Percentiles rank a stretch among this genome's conserved stretches.
Conservation (phyloP, 2,113 vertebrate genomes). For the Corapipo altera region DNA sequence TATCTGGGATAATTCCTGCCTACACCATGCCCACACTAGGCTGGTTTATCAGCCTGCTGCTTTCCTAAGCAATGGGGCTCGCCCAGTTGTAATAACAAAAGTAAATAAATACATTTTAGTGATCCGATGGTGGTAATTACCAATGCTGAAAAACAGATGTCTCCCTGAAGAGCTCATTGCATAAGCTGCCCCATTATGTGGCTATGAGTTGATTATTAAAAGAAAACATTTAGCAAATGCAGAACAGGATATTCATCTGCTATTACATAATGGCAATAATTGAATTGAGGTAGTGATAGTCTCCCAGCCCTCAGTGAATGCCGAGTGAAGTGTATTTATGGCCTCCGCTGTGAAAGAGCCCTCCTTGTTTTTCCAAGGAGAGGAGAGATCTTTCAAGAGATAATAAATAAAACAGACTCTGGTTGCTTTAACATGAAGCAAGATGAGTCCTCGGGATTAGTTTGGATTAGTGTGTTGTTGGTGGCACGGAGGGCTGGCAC, state of each 20-base stretch:
- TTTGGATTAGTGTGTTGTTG: constrained; percentile 63
- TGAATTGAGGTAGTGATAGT: not conserved
- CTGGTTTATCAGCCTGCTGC: not conserved
- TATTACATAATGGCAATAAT: constrained; percentile 54
- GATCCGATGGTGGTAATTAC: constrained; percentile 41
- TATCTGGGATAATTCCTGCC: not conserved
- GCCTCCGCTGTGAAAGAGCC: not conserved
- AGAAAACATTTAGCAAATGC: constrained; percentile 70
- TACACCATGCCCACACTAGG: not conserved
- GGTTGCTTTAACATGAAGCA: constrained; percentile 46
- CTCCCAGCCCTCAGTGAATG: not conserved
- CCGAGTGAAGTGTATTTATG: constrained; percentile 10
- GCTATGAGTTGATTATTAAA: constrained; percentile 57
- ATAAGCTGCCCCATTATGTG: constrained; percentile 42
- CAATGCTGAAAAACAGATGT: constrained; percentile 58
- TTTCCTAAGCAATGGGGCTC: constrained; percentile 28
- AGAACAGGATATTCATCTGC: constrained; percentile 46
- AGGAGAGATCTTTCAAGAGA: constrained; percentile 48
- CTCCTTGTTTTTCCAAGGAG: constrained; percentile 35
- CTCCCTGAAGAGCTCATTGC: constrained; percentile 55
- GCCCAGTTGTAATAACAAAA: constrained; percentile 48
- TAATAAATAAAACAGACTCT: constrained; percentile 36
- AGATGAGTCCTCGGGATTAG: constrained; percentile 44
- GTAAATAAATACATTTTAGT: constrained; percentile 58
- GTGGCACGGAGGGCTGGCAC: constrained; percentile 41